Evolutionary conservation across 2,797 vertebrate genomes (phyloP).

Genomic region (Thunnus albacares): DNA sequence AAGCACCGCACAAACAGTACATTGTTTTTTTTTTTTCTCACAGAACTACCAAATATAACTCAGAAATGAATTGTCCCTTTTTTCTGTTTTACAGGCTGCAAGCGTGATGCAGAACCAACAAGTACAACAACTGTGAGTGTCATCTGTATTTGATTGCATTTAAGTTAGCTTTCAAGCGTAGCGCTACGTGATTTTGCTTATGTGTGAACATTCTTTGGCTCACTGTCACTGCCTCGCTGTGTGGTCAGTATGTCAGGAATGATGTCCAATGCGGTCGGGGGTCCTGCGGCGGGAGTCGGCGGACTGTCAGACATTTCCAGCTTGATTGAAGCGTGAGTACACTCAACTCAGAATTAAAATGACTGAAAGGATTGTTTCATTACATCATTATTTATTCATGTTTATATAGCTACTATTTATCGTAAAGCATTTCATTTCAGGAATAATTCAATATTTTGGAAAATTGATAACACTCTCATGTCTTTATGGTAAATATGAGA

Average conservation of each 20-base stretch:
- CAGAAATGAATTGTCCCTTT: background rate
- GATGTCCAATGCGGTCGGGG: constrained; percentile 97
- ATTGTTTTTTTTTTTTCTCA: background rate
- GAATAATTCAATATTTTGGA: background rate
- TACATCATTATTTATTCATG: background rate
- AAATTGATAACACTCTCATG: background rate
- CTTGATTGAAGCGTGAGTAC: constrained; percentile 96
- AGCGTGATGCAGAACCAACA: constrained; percentile 99
- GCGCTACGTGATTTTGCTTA: background rate
- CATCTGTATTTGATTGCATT: background rate
- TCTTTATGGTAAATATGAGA: no score
- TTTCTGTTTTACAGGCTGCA: constrained; percentile 89
- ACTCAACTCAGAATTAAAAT: background rate
- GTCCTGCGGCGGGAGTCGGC: constrained; percentile 94
- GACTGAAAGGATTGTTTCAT: background rate
- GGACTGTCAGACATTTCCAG: constrained; percentile 96
- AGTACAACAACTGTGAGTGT: constrained; percentile 96
- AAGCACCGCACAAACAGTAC: background rate
- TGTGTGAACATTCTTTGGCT: background rate
- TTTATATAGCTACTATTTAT: background rate
- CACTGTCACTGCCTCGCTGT: constrained; percentile 24
- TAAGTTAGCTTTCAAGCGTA: background rate
- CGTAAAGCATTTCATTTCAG: background rate
- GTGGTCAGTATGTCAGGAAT: constrained; percentile 95
- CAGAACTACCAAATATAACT: background rate